A percentile compares a stretch with the other conserved stretches of the same genome.
phyloP scores from a whole-genome alignment of 2,797 vertebrate species.

The Pseudotriccus pelzelni region DNA sequence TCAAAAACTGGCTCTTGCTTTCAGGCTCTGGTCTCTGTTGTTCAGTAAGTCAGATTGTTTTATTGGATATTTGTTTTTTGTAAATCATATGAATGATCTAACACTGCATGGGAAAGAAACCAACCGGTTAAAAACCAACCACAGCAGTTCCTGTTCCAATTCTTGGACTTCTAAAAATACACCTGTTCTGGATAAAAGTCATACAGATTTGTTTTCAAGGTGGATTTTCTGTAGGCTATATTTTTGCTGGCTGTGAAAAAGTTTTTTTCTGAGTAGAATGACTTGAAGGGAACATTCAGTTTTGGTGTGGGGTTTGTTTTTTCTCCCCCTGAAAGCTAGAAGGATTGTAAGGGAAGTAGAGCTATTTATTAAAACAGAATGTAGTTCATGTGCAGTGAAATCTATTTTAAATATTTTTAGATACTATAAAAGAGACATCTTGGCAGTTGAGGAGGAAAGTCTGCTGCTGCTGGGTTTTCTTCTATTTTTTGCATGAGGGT shows the following conservation, averaged over 20 bases:
- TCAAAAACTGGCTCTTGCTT: background rate
- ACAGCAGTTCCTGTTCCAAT: background rate
- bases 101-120: background rate
- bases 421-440: background rate
- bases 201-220: background rate
- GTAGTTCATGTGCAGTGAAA: background rate
- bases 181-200: background rate
- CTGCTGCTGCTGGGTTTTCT: background rate
- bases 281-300: background rate
- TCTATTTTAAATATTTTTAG: background rate
- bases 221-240: background rate
- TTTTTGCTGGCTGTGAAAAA: conserved; percentile 13
- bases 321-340: background rate
- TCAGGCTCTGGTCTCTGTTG: background rate
- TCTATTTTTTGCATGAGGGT: background rate
- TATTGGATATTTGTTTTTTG: background rate
- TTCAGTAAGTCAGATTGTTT: conserved; percentile 48
- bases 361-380: background rate
- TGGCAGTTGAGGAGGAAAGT: background rate
- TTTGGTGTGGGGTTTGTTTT: background rate
- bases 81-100: background rate
- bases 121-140: background rate
- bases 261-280: background rate
- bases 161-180: background rate
- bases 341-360: background rate